Base-by-base conservation (phyloP, 2,888 invertebrate species). In the Agrilus biguttatus region DNA sequence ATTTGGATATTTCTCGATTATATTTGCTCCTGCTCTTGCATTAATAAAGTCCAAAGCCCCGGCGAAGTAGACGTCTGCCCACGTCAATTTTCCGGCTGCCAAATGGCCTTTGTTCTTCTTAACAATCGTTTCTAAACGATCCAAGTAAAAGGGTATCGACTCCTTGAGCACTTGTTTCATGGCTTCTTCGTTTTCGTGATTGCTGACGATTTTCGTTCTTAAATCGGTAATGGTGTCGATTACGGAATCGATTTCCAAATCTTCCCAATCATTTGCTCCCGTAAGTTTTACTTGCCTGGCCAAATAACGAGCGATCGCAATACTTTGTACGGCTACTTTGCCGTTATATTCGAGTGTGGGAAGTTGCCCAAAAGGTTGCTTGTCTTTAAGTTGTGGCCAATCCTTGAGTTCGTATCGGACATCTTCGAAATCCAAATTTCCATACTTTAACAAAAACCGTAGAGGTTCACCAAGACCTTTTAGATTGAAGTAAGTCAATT, bases 291-390 rank as follows among this genome's bases (percentile, higher is more conserved):
- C 72, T 57, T 75, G 70, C 57, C 71, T 74, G 3, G 75, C 81
- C 36, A 80, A 61, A 59, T 76, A 80, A 34, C 80, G 72, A 32
- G 65, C 55, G 47, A 80, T 75, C 6, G 80, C 73, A 2, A 63
- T 40, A 28, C 75, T 75, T 58, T 81, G 80, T 14, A 72, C 67
- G 47, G 74, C 64, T 49, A 66, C 58, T 56, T 77, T 77, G 5
- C 77, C 80, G 44, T 79, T 73, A 6, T 78, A 65, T 60, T 75
- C 76, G 39, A 81, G 53, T 1, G 78, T 58, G 0, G 80, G 81
- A 47, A 77, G 57, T 58, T 76, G 75, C 0, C 79, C 78, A 56
- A 75, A 77, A 34, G 78, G 78, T 10, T 28, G 28, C 10, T 28
- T 28, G 10, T 28, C 28, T 36, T 36, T 36, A 17, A 36, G 12